Conservation (phyloP, 2,888 invertebrate genomes). For the Linnaemya vulpina region DNA sequence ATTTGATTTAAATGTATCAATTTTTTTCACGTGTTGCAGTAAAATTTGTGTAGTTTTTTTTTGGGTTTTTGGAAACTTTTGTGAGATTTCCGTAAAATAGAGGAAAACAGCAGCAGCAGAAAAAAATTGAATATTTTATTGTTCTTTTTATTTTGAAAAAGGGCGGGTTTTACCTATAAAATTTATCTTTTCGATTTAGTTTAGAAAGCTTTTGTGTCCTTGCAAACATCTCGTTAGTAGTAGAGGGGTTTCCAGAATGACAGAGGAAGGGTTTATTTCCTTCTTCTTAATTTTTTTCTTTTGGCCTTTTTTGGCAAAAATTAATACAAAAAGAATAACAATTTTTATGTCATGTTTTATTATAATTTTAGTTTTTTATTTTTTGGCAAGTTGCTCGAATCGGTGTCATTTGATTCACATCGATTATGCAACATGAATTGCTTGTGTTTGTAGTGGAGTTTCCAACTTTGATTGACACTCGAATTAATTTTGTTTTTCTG, state of each 20-base stretch:
- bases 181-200: constrained; percentile 48
- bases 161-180: constrained; percentile 59
- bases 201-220: constrained; percentile 35
- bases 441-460: constrained; percentile 72
- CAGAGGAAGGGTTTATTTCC: constrained; percentile 26
- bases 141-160: constrained; percentile 34
- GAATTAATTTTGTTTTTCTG: constrained; percentile 70
- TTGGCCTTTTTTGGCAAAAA: constrained; percentile 55
- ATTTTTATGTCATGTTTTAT: constrained; percentile 54
- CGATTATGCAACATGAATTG: constrained; percentile 78
- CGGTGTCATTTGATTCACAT: constrained; percentile 76
- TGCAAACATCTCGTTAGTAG: constrained; percentile 57
- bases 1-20: constrained; percentile 64
- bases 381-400: constrained; percentile 35
- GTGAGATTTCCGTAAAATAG: constrained; percentile 68
- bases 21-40: constrained; percentile 62
- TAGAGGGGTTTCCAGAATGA: constrained; percentile 44
- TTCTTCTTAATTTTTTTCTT: no score
- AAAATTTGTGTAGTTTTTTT: neutral
- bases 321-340: constrained; percentile 41
- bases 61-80: constrained; percentile 19
- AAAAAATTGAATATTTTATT: constrained; percentile 31
- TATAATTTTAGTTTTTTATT: no score
- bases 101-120: neutral
- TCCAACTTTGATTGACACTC: constrained; percentile 76